Evolutionary conservation across 2,888 invertebrate species (phyloP).

Genomic region (Pharmacophagus antenor): DNA sequence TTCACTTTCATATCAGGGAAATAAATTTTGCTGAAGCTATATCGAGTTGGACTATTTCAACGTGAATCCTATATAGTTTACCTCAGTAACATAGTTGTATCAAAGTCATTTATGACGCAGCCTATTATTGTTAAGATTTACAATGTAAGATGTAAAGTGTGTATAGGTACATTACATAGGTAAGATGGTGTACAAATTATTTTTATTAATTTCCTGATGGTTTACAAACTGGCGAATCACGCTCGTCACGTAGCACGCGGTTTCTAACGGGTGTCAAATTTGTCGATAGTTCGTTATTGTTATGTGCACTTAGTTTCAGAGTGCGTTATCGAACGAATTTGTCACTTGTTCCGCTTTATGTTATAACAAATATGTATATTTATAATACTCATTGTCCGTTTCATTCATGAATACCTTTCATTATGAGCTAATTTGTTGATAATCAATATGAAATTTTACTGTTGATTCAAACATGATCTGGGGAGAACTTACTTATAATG

Average conservation of each 20-base stretch:
- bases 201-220: conserved; percentile 60
- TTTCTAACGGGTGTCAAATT: conserved; percentile 44
- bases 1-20: conserved; percentile 61
- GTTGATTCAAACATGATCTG: conserved; percentile 3
- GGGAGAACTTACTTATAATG: conserved; percentile 11
- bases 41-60: conserved; percentile 56
- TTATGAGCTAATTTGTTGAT: conserved; percentile 16
- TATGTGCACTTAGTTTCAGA: conserved; percentile 49
- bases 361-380: conserved; percentile 36
- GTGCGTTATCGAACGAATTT: conserved; percentile 45
- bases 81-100: conserved; percentile 76
- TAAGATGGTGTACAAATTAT: conserved; percentile 72
- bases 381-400: conserved; percentile 45
- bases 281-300: conserved; percentile 49
- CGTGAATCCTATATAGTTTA: conserved; percentile 77
- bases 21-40: conserved; percentile 58
- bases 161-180: conserved; percentile 61
- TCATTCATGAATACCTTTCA: conserved; percentile 14
- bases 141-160: conserved; percentile 70
- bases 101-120: conserved; percentile 76
- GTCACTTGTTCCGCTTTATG: conserved; percentile 44
- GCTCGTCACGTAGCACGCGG: conserved; percentile 30
- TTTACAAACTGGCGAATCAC: conserved; percentile 39
- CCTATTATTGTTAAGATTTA: conserved; percentile 79
- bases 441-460: conserved; percentile 12